Conservation (phyloP, 2,888 invertebrate species). For the Hylaea fasciaria region DNA sequence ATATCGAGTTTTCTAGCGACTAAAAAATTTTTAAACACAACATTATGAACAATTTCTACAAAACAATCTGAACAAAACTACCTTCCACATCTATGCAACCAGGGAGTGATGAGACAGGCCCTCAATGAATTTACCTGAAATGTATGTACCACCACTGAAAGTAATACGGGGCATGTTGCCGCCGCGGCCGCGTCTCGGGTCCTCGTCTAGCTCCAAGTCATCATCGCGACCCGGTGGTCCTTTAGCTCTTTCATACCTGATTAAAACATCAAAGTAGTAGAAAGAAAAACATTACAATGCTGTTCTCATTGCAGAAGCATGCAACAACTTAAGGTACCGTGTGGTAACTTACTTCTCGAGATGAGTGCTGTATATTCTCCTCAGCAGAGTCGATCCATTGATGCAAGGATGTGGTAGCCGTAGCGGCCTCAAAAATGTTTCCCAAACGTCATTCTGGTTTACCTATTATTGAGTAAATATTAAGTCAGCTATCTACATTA, state of each 20-base stretch:
- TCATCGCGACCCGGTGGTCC: constrained; percentile 95
- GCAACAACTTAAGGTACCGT: too few species aligned
- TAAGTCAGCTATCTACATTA: too few species aligned
- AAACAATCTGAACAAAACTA: too few species aligned
- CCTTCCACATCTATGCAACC: neutral
- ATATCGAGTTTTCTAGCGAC: too few species aligned
- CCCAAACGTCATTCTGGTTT: constrained; percentile 95
- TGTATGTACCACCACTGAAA: constrained; percentile 75
- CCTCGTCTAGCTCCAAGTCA: constrained; percentile 91
- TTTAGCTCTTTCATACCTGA: constrained; percentile 94
- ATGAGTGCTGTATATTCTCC: constrained; percentile 74
- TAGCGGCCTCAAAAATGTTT: constrained; percentile 90
- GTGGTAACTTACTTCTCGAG: constrained; percentile 73
- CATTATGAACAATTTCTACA: neutral
- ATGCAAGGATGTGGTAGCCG: constrained; percentile 93
- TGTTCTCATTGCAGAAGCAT: too few species aligned
- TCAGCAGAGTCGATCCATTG: constrained; percentile 87
- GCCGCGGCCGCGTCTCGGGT: constrained; percentile 89
- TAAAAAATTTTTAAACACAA: too few species aligned
- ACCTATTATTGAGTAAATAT: too few species aligned
- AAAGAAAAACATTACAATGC: too few species aligned
- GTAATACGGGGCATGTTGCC: constrained; percentile 70
- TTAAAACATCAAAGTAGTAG: too few species aligned
- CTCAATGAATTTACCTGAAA: constrained; percentile 68
- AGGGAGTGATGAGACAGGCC: constrained; percentile 41